Evolutionary conservation across 2,888 invertebrate genomes (phyloP), one percentile per base, ranked within the genome.

Genomic region (Chrysopilus asiliformis): DNA sequence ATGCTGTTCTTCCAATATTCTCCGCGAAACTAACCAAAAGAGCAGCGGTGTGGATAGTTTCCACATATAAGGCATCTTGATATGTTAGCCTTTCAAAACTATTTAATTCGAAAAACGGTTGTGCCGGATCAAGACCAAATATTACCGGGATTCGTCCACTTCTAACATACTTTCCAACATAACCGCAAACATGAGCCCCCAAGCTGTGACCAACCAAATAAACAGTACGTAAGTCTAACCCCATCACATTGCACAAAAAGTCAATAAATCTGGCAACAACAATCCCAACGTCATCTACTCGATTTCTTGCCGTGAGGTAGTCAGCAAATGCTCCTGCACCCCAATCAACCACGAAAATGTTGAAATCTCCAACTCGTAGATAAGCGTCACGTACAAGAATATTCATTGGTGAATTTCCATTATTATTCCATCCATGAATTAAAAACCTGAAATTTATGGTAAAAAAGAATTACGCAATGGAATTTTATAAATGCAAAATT

Each of bases 301-400:
- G 29, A 24, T 68, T 68, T 43, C 68, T 67, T 7, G 68, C 68
- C 13, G 64, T 48, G 26, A 67, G 56, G 42, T 68, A 69, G 46
- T 68, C 68, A 10, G 10, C 15, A 2, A 10, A 10, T 16, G 29
- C 29, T 10, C 70, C 70, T 3, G 58, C 62, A 5, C 66, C 65
- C 73, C 73, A 75, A 49, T 74, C 73, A 9, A 74, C 69, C 3
- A 70, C 66, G 36, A 75, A 67, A 40, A 75, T 68, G 47, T 75
- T 75, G 43, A 68, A 56, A 41, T 71, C 68, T 22, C 68, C 72
- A 3, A 65, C 60, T 40, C 66, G 63, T 17, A 74, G 58, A 49
- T 71, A 74, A 0, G 72, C 74, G 20, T 50, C 39, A 9, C 52
- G 53, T 6, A 60, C 51, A 0, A 36, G 7, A 1, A 9, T 30